Conservation (phyloP, 1,140 invertebrate genomes). For the Nylanderia fulva region DNA sequence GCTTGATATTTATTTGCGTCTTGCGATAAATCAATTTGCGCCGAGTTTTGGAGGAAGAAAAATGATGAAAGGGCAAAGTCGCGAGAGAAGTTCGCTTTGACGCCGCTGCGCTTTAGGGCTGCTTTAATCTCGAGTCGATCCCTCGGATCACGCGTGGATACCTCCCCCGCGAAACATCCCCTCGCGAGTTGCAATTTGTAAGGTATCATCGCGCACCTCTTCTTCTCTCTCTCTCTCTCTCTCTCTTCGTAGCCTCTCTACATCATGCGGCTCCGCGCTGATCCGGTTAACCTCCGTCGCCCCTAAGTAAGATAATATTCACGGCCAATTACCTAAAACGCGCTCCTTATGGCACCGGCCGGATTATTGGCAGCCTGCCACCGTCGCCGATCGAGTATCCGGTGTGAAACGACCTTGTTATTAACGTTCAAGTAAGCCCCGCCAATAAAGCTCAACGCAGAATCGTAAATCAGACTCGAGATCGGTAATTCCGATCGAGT, state of each 20-base stretch:
- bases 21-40: slow-evolving; percentile 32
- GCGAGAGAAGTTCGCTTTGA: slow-evolving; percentile 22
- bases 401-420: slow-evolving; percentile 76
- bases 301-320: slow-evolving; percentile 77
- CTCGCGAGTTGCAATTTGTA: slow-evolving; percentile 64
- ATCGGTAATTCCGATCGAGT: slow-evolving; percentile 3
- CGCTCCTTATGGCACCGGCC: slow-evolving; percentile 69
- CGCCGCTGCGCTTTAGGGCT: not conserved
- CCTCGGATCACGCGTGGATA: slow-evolving; percentile 60
- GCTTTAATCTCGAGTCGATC: slow-evolving; percentile 50
- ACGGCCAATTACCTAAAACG: slow-evolving; percentile 80
- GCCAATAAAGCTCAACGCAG: slow-evolving; percentile 46
- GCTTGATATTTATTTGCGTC: slow-evolving; percentile 21
- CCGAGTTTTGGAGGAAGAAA: not conserved
- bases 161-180: slow-evolving; percentile 63
- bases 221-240: not conserved
- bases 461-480: not conserved
- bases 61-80: slow-evolving; percentile 42
- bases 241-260: slow-evolving; percentile 34
- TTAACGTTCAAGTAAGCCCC: slow-evolving; percentile 77
- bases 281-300: slow-evolving; percentile 58
- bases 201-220: slow-evolving; percentile 67
- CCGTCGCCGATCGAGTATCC: slow-evolving; percentile 71
- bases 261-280: slow-evolving; percentile 30
- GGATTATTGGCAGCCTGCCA: slow-evolving; percentile 75